phyloP scores from a whole-genome alignment of 1,140 invertebrate species.

The Cephus cinctus region DNA sequence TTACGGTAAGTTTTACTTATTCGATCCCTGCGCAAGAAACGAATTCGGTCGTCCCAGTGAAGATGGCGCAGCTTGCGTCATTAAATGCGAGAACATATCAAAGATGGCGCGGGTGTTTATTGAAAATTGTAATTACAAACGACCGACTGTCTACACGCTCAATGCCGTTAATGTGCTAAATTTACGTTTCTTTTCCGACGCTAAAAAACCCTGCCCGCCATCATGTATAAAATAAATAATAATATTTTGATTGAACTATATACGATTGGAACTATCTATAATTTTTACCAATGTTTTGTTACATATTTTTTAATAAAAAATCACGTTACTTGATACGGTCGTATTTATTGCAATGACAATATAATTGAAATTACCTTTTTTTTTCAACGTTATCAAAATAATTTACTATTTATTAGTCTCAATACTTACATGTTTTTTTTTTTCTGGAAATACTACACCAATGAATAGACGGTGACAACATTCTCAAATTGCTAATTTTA shows the following conservation, averaged over 20 bases:
- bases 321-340: too few relatives aligned
- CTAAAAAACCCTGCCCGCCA: constrained; percentile 17
- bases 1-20: constrained; percentile 40
- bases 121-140: constrained; percentile 30
- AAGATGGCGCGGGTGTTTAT: constrained; percentile 34
- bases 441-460: too few relatives aligned
- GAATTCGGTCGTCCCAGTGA: constrained; percentile 16
- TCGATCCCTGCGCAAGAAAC: constrained; percentile 37
- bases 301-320: too few relatives aligned
- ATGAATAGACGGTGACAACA: constrained; percentile 31
- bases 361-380: too few relatives aligned
- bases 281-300: too few relatives aligned
- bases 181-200: constrained; percentile 36
- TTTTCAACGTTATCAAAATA: too few relatives aligned
- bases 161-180: constrained; percentile 36
- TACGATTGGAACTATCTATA: too few relatives aligned
- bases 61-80: constrained; percentile 33
- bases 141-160: constrained; percentile 37
- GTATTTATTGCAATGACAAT: too few relatives aligned
- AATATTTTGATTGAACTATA: too few relatives aligned
- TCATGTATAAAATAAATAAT: constrained; percentile 23
- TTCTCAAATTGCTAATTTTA: constrained; percentile 58
- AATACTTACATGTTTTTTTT: too few relatives aligned
- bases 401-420: too few relatives aligned
- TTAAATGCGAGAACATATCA: constrained; percentile 34